Base-by-base conservation (phyloP, 2,113 vertebrate genomes). In the Todiramphus saurophagus region DNA sequence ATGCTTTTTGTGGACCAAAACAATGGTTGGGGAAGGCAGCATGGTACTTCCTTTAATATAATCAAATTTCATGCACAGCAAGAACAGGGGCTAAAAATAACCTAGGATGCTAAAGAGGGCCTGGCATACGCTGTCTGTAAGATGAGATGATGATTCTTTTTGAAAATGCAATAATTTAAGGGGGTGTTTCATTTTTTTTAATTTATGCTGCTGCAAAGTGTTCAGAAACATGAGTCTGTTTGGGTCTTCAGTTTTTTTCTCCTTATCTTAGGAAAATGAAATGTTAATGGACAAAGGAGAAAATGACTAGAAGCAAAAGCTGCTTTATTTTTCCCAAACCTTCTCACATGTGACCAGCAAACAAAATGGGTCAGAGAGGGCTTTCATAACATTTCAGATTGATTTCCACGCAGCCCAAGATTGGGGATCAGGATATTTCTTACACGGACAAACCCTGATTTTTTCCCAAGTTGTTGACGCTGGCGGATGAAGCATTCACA, bases 1-100 rank as follows among this genome's bases (percentile, higher is more conserved):
- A 12, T 30, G 33, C 37, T 66, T 88, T 93, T 48, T 66, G 56
- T 23, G 19, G 25, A 50, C 66, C 2, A 1, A 89, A 95, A 69
- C 15, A 5, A 20, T 90, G 46, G 51, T 43, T 84, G 58, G n/a
- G 78, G 41, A 84, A 92, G 53, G 48, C 53, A 82, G 19, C 6
- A 12, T 50, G 16, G 43, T 25, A n/a, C 25, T 31, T 92, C 53
- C 56, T 90, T 83, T 92, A 83, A 82, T 35, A 31, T 27, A 87
- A 62, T 19, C 58, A 58, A 64, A 83, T 91, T 56, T 60, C 21
- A 78, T 84, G 30, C 10, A 9, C 68, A 72, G 85, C 30, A 83
- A 86, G 79, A 87, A 77, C 24, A 41, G 43, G 53, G 37, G 24
- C 83, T 96, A 96, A 96, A 96, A 96, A 94, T 96, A 96, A 50